Percentiles rank a stretch among this genome's conserved stretches.
Evolutionary conservation across 2,113 vertebrate species (phyloP).

Genomic region (Cryptomyrus ogoouensis): DNA sequence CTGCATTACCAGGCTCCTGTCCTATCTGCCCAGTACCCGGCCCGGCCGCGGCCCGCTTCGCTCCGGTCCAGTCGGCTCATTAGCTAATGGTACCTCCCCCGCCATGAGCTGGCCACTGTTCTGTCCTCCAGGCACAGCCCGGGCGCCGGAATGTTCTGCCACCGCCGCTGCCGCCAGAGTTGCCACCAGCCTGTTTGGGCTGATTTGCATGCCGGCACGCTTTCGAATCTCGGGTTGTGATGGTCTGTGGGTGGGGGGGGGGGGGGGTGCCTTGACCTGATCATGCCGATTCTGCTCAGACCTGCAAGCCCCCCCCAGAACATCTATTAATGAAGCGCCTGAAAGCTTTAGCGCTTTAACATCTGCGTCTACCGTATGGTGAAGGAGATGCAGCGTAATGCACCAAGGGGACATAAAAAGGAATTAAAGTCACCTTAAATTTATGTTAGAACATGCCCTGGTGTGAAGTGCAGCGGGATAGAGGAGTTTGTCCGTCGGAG

Average conservation of each 20-base stretch:
- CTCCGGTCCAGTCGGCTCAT: background rate
- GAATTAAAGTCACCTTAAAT: background rate
- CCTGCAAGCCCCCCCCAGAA: background rate
- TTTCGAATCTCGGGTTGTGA: background rate
- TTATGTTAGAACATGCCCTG: background rate
- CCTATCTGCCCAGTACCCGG: background rate
- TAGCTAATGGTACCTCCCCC: background rate
- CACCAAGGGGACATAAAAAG: background rate
- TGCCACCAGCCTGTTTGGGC: background rate
- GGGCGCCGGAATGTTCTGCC: background rate
- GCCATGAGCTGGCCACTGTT: background rate
- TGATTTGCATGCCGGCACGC: background rate
- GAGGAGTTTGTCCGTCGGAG: background rate
- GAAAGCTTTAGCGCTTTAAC: background rate
- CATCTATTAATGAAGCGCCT: background rate
- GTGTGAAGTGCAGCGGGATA: background rate
- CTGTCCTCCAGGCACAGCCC: background rate
- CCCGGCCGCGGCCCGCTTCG: background rate
- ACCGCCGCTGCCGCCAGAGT: background rate
- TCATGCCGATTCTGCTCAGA: background rate
- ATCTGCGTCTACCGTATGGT: background rate
- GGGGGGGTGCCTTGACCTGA: background rate
- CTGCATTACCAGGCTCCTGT: background rate
- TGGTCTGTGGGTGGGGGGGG: background rate
- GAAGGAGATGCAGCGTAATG: background rate